phyloP scores from a whole-genome alignment of 2,888 invertebrate species.

The Psylliodes chrysocephalus region DNA sequence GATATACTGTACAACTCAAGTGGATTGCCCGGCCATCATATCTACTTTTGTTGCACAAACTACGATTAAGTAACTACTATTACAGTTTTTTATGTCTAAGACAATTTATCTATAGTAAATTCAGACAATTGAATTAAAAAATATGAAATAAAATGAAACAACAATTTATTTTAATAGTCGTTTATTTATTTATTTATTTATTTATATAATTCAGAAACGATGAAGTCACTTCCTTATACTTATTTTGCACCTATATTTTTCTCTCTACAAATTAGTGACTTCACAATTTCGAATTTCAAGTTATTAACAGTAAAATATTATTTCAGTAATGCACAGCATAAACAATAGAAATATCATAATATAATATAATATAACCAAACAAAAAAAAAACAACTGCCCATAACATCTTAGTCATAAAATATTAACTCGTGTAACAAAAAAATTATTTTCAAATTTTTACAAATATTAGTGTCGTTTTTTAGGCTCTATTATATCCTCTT shows the following conservation, averaged over 20 bases:
- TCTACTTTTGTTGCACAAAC: no score
- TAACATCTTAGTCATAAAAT: constrained; percentile 38
- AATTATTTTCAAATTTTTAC: constrained; percentile 12
- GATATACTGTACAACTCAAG: no score
- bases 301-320: constrained; percentile 37
- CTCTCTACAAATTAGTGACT: constrained; percentile 41
- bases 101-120: no score
- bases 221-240: constrained; percentile 19
- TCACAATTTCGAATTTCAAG: constrained; percentile 21
- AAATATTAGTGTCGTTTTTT: constrained; percentile 39
- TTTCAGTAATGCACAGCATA: constrained; percentile 43
- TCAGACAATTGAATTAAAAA: no score
- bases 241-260: constrained; percentile 54
- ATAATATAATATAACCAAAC: constrained; percentile 42
- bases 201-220: neutral
- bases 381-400: constrained; percentile 40
- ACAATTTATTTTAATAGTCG: no score
- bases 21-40: no score
- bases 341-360: constrained; percentile 43
- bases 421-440: constrained; percentile 27
- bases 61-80: no score
- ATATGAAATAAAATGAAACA: no score
- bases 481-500: constrained; percentile 38
- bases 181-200: constrained; percentile 27
- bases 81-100: no score